Base-by-base conservation (phyloP, 2,113 vertebrate genomes). In the Sigmodon hispidus region DNA sequence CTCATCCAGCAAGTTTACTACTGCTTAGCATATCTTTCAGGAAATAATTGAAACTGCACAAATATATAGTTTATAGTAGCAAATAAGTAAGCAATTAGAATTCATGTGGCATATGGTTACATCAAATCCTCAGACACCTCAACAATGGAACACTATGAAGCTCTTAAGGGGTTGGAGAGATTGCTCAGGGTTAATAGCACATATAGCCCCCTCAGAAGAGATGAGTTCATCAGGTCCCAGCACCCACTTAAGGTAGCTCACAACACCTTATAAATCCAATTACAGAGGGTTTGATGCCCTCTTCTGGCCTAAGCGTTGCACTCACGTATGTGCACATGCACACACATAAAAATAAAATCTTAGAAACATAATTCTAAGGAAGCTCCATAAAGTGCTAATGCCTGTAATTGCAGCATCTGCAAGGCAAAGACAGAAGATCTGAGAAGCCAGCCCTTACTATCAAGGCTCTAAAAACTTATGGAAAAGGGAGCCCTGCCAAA, bases 41-140 rank as follows among this genome's bases (percentile, higher is more conserved):
- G 55, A 92, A 48, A 81, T 45, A 87, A 93, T 0, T 65, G 24
- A 43, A 52, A 83, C 69, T 45, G 22, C 6, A 73, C 16, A 85
- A 89, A 88, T 69, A 24, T 45, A 67, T 21, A 83, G 45, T 72
- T 77, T 76, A 59, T 43, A 93, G 59, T 65, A 92, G 67, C 63
- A 81, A 24, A 92, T 48, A 84, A 26, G 90, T 16, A 13, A 91
- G 90, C 77, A 91, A 43, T 15, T 81, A 40, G 85, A 77, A 11
- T 88, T 93, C 13, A 26, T 85, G 84, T 29, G 50, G 29, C 84
- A 36, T 57, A 52, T 73, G 45, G 43, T 67, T 84, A 91, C 93
- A 65, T 87, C 70, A 87, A 95, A 83, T 55, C 90, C 83, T 19
- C 36, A 95, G 45, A 75, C 29, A 87, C 17, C 15, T 36, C n/a